Evolutionary conservation across 2,888 invertebrate species (phyloP).

Genomic region (Alviniconcha strummeri): DNA sequence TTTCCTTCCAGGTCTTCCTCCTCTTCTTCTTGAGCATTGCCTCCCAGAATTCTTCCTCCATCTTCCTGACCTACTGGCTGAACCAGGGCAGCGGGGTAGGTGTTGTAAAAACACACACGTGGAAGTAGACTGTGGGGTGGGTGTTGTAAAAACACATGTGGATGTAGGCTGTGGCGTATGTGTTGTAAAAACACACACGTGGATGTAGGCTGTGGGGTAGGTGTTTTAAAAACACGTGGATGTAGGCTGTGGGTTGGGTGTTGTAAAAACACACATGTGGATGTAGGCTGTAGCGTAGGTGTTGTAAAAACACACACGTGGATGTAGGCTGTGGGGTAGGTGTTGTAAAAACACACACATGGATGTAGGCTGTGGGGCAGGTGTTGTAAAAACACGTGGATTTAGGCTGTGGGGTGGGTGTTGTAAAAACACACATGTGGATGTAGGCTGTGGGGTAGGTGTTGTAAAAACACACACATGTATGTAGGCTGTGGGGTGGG

Average conservation of each 20-base stretch:
- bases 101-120: neutral
- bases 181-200: conserved; percentile 79
- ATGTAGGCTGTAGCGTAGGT: neutral
- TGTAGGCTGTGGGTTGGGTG: too few relatives aligned
- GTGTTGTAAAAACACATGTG: conserved; percentile 73
- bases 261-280: neutral
- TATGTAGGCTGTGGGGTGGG: too few relatives aligned
- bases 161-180: conserved; percentile 77
- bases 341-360: too few relatives aligned
- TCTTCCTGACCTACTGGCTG: conserved; percentile 79
- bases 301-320: too few relatives aligned
- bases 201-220: conserved; percentile 72
- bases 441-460: too few relatives aligned
- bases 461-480: too few relatives aligned
- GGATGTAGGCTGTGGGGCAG: too few relatives aligned
- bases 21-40: conserved; percentile 77
- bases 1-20: conserved; percentile 49
- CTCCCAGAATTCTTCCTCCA: conserved; percentile 77
- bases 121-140: neutral
- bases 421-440: too few relatives aligned
- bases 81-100: conserved; percentile 71
- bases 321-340: too few relatives aligned
- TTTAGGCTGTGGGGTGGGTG: too few relatives aligned
- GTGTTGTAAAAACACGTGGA: too few relatives aligned
- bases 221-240: neutral